Percentiles rank a stretch among this genome's conserved stretches.
phyloP scores from a whole-genome alignment of 2,888 invertebrate species.

The Napeogenes sylphis region DNA sequence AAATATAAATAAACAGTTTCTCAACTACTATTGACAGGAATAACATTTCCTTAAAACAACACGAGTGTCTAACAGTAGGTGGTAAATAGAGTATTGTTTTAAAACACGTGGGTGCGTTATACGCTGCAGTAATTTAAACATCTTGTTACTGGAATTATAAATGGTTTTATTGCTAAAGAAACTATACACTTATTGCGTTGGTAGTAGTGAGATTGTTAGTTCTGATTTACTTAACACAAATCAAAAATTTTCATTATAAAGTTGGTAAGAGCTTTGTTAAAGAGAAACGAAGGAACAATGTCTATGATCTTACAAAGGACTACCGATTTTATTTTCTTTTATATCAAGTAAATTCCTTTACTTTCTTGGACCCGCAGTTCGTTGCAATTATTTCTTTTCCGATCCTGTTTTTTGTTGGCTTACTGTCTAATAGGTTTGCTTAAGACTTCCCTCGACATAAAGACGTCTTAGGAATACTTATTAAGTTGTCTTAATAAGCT shows the following conservation, averaged over 20 bases:
- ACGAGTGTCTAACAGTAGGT: constrained; percentile 50
- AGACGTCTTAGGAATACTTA: constrained; percentile 69
- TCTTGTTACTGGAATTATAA: constrained; percentile 44
- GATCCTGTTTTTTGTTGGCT: constrained; percentile 56
- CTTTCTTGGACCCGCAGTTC: constrained; percentile 25
- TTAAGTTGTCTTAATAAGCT: constrained; percentile 64
- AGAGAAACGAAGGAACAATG: constrained; percentile 17
- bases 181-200: too few relatives aligned
- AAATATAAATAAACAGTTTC: not conserved
- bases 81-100: constrained; percentile 68
- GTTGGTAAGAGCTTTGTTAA: constrained; percentile 1
- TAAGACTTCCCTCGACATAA: constrained; percentile 59
- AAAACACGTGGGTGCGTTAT: constrained; percentile 49
- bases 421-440: constrained; percentile 53
- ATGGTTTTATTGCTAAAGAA: constrained; percentile 44
- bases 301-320: constrained; percentile 22
- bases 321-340: constrained; percentile 28
- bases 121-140: constrained; percentile 45
- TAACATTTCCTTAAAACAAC: constrained; percentile 28
- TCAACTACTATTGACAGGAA: constrained; percentile 20
- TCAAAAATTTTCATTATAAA: constrained; percentile 4
- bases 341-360: constrained; percentile 27
- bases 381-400: constrained; percentile 46
- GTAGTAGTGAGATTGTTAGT: not conserved
- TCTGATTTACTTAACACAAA: constrained; percentile 1